These are phyloP conservation scores for Ridgeia piscesae DNA, from an alignment of 1,140 invertebrate species.

Conservation along the genomic window DNA sequence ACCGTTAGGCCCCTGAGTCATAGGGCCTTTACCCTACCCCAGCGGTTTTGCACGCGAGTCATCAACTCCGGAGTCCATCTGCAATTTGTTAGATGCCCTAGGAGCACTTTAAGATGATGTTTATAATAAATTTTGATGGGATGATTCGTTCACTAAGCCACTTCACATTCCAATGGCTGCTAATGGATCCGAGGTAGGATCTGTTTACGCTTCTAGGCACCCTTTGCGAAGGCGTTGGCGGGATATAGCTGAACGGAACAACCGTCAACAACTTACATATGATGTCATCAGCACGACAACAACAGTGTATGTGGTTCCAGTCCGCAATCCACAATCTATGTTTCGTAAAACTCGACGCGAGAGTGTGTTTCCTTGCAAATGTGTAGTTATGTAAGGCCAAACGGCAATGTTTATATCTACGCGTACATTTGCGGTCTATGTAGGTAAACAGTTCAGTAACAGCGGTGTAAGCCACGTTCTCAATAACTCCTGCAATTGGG, in stretches of 20 bases:
- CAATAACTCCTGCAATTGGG: background rate
- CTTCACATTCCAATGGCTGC: background rate
- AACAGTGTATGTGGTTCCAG: background rate
- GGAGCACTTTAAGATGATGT: background rate
- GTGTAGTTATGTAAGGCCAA: background rate
- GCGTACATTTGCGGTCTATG: background rate
- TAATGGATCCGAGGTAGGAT: background rate
- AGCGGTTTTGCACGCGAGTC: background rate
- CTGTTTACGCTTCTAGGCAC: background rate
- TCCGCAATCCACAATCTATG: background rate
- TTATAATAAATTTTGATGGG: slow-evolving; percentile 6
- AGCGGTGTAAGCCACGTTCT: background rate
- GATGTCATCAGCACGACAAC: background rate
- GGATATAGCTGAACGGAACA: background rate
- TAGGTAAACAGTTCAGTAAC: background rate
- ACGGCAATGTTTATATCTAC: background rate
- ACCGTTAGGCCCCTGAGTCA: background rate
- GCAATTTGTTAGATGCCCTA: background rate
- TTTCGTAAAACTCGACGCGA: background rate
- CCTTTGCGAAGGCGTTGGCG: background rate
- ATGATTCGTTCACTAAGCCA: background rate
- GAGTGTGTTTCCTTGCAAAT: no score
- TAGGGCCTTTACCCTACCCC: background rate
- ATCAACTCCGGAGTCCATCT: background rate
- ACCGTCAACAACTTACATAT: background rate